These are phyloP conservation scores for Palythoa grandis DNA, from an alignment of 92 coral and sea anemone species.

Conservation along the genomic window DNA sequence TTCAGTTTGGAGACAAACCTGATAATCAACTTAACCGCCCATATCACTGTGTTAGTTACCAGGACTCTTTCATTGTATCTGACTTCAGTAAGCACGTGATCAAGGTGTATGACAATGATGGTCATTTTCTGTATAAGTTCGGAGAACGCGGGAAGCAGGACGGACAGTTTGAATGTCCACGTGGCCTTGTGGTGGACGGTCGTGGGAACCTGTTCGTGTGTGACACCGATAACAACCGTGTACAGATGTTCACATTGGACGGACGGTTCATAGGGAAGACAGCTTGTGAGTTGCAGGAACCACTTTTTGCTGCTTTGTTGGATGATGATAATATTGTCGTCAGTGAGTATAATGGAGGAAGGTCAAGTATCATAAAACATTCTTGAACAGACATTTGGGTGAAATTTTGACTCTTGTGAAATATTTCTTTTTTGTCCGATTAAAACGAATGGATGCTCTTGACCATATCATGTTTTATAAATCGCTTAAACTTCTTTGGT, in stretches of 20 bases:
- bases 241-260: no score
- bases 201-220: no score
- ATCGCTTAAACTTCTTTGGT: no score
- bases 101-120: conserved; percentile 12
- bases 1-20: not conserved
- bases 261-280: not conserved
- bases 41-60: no score
- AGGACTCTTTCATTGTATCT: not conserved
- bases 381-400: not conserved
- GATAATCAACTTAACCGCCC: not conserved
- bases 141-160: no score
- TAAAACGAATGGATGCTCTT: no score
- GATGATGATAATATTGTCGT: not conserved
- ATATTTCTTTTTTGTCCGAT: not conserved
- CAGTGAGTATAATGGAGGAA: not conserved
- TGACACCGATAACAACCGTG: no score
- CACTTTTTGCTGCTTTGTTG: not conserved
- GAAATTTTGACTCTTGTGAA: no score
- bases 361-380: not conserved
- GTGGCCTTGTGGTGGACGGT: no score
- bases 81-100: conserved; percentile 5
- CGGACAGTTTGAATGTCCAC: no score
- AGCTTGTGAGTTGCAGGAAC: not conserved
- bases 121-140: not conserved
- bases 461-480: no score